A percentile compares a stretch with the other conserved stretches of the same genome.
Evolutionary conservation across 2,797 vertebrate species (phyloP).

Genomic region (Hoplostethus mediterraneus): DNA sequence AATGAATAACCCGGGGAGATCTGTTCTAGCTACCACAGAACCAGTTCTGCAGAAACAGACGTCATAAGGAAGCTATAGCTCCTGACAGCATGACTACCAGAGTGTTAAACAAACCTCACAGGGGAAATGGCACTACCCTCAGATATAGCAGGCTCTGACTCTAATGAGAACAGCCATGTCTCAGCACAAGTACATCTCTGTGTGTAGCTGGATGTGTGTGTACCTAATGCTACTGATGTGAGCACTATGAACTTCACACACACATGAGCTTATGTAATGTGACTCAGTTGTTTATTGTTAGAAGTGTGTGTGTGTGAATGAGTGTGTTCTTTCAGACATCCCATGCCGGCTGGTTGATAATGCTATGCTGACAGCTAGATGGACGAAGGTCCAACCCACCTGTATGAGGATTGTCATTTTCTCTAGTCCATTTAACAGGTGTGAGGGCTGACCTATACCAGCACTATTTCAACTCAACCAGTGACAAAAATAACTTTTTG

Average conservation of each 20-base stretch:
- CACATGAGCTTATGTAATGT: background rate
- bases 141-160: constrained; percentile 6
- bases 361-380: constrained; percentile 35
- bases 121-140: background rate
- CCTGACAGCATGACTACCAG: constrained; percentile 20
- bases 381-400: background rate
- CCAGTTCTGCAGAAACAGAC: constrained; percentile 31
- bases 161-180: background rate
- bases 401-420: constrained; percentile 17
- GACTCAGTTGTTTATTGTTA: background rate
- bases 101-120: constrained; percentile 2
- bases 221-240: constrained; percentile 1
- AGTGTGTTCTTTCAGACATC: background rate
- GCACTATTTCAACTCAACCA: background rate
- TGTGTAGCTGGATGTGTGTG: constrained; percentile 9
- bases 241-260: background rate
- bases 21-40: constrained; percentile 27
- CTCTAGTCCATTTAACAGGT: constrained; percentile 4
- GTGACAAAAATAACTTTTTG: constrained; percentile 31
- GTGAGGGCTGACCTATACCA: background rate
- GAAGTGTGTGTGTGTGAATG: constrained; percentile 10
- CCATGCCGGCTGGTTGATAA: constrained; percentile 35
- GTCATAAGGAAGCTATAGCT: constrained; percentile 19
- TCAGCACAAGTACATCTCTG: background rate
- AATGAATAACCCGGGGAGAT: constrained; percentile 7